Conservation (phyloP, 2,888 invertebrate species). For the Drosophila neonasuta region DNA sequence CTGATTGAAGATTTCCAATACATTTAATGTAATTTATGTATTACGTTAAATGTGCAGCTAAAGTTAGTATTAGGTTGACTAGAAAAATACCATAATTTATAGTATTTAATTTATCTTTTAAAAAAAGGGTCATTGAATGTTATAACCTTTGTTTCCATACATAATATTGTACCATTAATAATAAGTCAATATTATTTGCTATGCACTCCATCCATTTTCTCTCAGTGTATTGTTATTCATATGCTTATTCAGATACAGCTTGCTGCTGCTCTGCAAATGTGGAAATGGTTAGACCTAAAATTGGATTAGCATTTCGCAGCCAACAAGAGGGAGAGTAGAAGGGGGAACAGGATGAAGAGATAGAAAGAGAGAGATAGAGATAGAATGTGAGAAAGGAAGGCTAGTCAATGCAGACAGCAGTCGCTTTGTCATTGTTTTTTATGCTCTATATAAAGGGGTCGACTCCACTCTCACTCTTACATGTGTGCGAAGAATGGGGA, state of each 20-base stretch:
- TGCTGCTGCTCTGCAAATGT: constrained; percentile 40
- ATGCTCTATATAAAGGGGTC: constrained; percentile 41
- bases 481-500: not conserved
- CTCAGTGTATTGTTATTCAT: constrained; percentile 41
- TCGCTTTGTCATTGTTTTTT: constrained; percentile 70
- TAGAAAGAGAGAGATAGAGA: not conserved
- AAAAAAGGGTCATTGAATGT: too few species aligned
- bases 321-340: constrained; percentile 8
- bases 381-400: not conserved
- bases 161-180: too few species aligned
- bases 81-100: too few species aligned
- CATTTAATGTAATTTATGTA: too few species aligned
- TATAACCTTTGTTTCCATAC: too few species aligned
- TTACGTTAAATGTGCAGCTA: too few species aligned
- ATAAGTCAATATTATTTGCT: not conserved
- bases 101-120: too few species aligned
- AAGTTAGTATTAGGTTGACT: too few species aligned
- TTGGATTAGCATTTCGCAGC: constrained; percentile 70
- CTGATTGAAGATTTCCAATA: too few species aligned
- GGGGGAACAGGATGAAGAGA: not conserved
- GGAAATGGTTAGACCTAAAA: constrained; percentile 50
- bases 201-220: not conserved
- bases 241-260: constrained; percentile 47
- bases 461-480: not conserved
- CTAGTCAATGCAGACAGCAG: constrained; percentile 6